Percentiles rank a stretch among this genome's conserved stretches.
Evolutionary conservation across 2,888 invertebrate genomes (phyloP).

Genomic region (Empis stercorea): DNA sequence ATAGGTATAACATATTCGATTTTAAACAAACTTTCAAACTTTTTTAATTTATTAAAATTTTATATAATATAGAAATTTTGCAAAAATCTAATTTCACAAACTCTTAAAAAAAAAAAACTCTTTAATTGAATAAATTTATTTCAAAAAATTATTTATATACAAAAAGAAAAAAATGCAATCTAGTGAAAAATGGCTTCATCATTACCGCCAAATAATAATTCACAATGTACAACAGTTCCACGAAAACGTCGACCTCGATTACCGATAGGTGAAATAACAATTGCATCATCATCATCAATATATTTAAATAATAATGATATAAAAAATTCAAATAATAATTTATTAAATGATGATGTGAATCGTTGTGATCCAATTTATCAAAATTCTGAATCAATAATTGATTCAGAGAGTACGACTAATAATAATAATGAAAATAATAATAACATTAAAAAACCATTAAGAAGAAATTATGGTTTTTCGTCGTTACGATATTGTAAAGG

Average conservation of each 20-base stretch:
- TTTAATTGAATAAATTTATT: no score
- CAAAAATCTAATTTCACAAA: no score
- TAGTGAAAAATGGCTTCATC: neutral
- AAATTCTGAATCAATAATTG: conserved; percentile 16
- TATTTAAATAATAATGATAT: conserved; percentile 25
- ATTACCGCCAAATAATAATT: conserved; percentile 10
- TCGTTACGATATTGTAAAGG: neutral
- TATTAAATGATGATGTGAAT: conserved; percentile 2
- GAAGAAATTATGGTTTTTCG: neutral
- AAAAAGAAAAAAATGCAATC: conserved; percentile 8
- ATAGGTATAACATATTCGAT: no score
- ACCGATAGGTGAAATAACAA: conserved; percentile 31
- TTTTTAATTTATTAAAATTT: no score
- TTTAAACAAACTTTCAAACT: no score
- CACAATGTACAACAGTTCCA: conserved; percentile 24
- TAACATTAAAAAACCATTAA: neutral
- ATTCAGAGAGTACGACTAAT: neutral
- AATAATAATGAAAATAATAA: neutral
- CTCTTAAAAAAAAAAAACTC: no score
- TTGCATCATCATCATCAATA: conserved; percentile 28
- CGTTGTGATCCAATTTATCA: conserved; percentile 30
- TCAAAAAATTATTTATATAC: neutral
- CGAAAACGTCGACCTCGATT: conserved; percentile 32
- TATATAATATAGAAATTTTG: no score
- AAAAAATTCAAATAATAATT: neutral